Conservation (phyloP, 2,888 invertebrate species). For the Azorinus chamasolen region DNA sequence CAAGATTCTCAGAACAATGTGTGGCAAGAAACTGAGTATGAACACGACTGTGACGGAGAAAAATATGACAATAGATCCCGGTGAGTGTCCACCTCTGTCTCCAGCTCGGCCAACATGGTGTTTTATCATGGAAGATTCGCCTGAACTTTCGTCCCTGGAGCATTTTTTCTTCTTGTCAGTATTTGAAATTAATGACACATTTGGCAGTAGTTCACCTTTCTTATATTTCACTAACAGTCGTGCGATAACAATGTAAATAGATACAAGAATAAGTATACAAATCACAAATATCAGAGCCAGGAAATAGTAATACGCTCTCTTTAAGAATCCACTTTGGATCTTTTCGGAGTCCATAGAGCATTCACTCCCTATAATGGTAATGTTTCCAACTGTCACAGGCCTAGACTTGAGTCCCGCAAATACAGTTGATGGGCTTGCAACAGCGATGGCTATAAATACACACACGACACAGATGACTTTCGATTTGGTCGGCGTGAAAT, state of each 20-base stretch:
- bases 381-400: slow-evolving; percentile 7
- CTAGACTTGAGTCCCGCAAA: slow-evolving; percentile 60
- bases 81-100: slow-evolving; percentile 36
- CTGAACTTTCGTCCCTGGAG: slow-evolving; percentile 24
- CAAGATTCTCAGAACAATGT: slow-evolving; percentile 61
- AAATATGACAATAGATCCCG: slow-evolving; percentile 66
- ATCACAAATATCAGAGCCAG: slow-evolving; percentile 44
- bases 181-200: background rate
- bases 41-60: slow-evolving; percentile 71
- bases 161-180: slow-evolving; percentile 11
- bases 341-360: slow-evolving; percentile 59
- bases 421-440: slow-evolving; percentile 52
- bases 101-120: slow-evolving; percentile 11
- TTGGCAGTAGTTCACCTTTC: slow-evolving; percentile 29
- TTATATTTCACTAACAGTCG: slow-evolving; percentile 50
- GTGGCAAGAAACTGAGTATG: slow-evolving; percentile 68
- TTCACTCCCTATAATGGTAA: slow-evolving; percentile 57
- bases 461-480: slow-evolving; percentile 60
- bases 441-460: slow-evolving; percentile 34
- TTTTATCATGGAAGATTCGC: slow-evolving; percentile 19
- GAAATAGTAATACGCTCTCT: slow-evolving; percentile 49
- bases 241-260: slow-evolving; percentile 53
- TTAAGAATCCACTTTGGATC: slow-evolving; percentile 8
- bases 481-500: slow-evolving; percentile 60
- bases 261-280: slow-evolving; percentile 46